phyloP scores from a whole-genome alignment of 2,113 vertebrate species.

The Cryptomyrus ogoouensis region DNA sequence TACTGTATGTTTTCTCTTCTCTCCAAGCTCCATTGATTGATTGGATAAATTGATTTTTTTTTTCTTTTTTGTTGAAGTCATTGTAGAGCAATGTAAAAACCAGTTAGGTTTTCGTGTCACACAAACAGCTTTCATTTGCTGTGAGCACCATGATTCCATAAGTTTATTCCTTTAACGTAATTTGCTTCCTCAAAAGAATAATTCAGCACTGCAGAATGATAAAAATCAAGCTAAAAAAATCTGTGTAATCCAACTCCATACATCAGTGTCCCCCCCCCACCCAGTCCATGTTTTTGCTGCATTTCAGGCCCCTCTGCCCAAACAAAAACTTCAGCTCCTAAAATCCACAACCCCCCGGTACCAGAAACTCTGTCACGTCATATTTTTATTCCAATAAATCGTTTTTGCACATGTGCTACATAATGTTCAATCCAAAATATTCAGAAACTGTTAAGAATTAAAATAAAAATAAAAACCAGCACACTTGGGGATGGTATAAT shows the following conservation, averaged over 20 bases:
- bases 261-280: not conserved
- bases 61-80: not conserved
- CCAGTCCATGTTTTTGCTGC: not conserved
- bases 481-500: not conserved
- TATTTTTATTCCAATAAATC: not conserved
- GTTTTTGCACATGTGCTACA: not conserved
- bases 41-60: conserved; percentile 21
- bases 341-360: not conserved
- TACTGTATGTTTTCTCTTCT: conserved; percentile 13
- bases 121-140: not conserved
- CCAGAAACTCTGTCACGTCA: not conserved
- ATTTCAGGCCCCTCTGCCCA: not conserved
- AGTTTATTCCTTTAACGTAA: not conserved
- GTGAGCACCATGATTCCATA: not conserved
- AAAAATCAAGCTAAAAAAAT: not conserved
- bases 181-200: not conserved
- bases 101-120: not conserved
- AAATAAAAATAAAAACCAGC: not conserved
- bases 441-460: not conserved
- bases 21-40: conserved; percentile 16
- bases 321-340: not conserved
- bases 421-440: not conserved
- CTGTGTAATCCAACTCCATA: not conserved
- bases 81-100: not conserved
- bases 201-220: not conserved